Evolutionary conservation across 2,113 vertebrate genomes (phyloP).

Genomic region (Macaca mulatta): DNA sequence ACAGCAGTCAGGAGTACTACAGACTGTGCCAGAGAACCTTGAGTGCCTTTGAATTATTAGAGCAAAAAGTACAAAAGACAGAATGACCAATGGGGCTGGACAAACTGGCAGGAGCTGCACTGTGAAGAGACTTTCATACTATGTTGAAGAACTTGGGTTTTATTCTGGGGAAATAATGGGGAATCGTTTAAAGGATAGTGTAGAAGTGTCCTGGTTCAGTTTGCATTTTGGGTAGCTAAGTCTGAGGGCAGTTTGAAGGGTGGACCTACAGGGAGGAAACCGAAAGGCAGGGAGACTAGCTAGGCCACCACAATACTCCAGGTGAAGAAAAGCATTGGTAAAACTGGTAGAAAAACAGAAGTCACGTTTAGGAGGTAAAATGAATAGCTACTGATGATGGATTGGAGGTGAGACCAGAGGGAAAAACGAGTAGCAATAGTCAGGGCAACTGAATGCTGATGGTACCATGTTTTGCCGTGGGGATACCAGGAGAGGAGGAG

Average conservation of each 20-base stretch:
- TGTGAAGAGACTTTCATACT: background rate
- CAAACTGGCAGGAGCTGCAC: background rate
- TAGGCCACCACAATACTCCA: no score
- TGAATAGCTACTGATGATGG: background rate
- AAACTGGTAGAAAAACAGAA: background rate
- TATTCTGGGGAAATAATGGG: background rate
- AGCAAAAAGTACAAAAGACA: background rate
- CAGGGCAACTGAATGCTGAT: background rate
- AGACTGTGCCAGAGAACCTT: background rate
- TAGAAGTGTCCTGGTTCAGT: background rate
- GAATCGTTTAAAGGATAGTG: background rate
- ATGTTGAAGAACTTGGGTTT: background rate
- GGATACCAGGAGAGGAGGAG: background rate
- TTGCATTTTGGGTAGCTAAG: background rate
- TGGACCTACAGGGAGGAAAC: background rate
- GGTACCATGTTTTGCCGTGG: rapidly evolving
- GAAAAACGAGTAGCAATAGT: background rate
- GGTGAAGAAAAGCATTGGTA: background rate
- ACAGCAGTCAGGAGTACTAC: background rate
- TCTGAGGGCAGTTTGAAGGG: background rate
- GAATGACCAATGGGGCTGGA: background rate
- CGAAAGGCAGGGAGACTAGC: background rate
- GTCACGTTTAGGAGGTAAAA: background rate
- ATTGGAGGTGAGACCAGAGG: background rate
- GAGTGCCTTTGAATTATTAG: background rate